Evolutionary conservation across 2,797 vertebrate genomes (phyloP).

Genomic region (Enteromius radiatus): DNA sequence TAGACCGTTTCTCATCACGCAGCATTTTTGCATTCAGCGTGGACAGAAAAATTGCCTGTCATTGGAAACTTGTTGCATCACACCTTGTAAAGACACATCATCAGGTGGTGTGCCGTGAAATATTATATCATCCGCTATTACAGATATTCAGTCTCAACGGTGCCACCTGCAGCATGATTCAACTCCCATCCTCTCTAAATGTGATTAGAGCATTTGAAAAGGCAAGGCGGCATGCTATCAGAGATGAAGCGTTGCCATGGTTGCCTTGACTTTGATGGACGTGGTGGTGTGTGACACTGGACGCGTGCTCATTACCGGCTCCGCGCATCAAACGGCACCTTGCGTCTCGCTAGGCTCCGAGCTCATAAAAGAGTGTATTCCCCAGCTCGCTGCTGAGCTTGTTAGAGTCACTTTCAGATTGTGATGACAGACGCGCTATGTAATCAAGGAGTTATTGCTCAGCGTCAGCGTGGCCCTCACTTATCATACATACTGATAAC

Average conservation of each 20-base stretch:
- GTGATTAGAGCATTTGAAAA: conserved; percentile 14
- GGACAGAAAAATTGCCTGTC: conserved; percentile 26
- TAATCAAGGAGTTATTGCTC: conserved; percentile 64
- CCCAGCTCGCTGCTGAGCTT: conserved; percentile 51
- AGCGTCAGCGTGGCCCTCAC: conserved; percentile 30
- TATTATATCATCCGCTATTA: conserved; percentile 12
- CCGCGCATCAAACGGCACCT: conserved; percentile 27
- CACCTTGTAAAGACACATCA: background rate
- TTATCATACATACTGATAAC: conserved; percentile 45
- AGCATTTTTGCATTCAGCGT: background rate
- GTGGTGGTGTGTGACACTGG: background rate
- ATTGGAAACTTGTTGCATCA: background rate
- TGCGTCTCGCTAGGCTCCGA: conserved; percentile 50
- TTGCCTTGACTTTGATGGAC: conserved; percentile 46
- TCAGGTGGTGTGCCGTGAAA: background rate
- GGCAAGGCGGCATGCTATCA: background rate
- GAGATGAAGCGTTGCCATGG: background rate
- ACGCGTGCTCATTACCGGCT: conserved; percentile 41
- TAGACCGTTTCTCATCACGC: background rate
- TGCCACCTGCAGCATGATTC: conserved; percentile 17
- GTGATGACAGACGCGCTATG: conserved; percentile 57
- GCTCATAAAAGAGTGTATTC: conserved; percentile 59
- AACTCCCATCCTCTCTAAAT: conserved; percentile 16
- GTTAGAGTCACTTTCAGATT: conserved; percentile 61
- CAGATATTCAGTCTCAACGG: background rate